Base-by-base conservation (phyloP, 2,888 invertebrate species). In the Drosophila conformis region DNA sequence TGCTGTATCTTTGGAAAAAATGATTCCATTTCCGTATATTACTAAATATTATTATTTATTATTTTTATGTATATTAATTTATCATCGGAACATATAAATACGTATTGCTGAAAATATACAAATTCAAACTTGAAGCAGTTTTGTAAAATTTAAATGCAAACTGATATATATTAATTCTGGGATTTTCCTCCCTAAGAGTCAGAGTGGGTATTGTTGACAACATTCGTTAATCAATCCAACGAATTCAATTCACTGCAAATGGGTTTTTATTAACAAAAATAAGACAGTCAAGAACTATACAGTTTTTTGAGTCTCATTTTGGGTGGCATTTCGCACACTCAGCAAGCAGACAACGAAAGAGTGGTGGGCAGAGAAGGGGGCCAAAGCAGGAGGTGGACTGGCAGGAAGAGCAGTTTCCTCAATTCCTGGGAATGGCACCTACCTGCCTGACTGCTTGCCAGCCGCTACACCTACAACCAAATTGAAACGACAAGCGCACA, bases 381-480 rank as follows among this genome's bases (percentile, higher is more conserved):
- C 8, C 18, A 40, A 15, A 11, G n/a, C 2, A 15, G 25, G 15
- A 40, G 42, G 11, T 2, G 27, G 5, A n/a, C 15, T 15, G 27
- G 13, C 36, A 68, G 40, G 35, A 35, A 21, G 48, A 54, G 60
- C 35, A 35, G 71, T 57, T 78, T 60, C 59, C 49, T 76, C 74
- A 64, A 63, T 85, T 87, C 79, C 69, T 56, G 76, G 69, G 76
- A 86, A 81, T 70, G 69, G 73, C 89, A 81, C 87, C 90, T 70
- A 83, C 38, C 68, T 67, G 60, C 18, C 31, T 53, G 58, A 40
- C 51, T 54, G 51, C 58, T 33, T 53, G 21, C 33, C 21, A 33
- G 63, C 13, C 21, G 38, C 53, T 60, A 76, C 84, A 71, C 49
- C 65, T 52, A 77, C 61, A 78, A 21, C 46, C 73, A 59, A 72